Evolutionary conservation across 2,797 vertebrate species (phyloP).

Genomic region (Alcedo quadribrachys): DNA sequence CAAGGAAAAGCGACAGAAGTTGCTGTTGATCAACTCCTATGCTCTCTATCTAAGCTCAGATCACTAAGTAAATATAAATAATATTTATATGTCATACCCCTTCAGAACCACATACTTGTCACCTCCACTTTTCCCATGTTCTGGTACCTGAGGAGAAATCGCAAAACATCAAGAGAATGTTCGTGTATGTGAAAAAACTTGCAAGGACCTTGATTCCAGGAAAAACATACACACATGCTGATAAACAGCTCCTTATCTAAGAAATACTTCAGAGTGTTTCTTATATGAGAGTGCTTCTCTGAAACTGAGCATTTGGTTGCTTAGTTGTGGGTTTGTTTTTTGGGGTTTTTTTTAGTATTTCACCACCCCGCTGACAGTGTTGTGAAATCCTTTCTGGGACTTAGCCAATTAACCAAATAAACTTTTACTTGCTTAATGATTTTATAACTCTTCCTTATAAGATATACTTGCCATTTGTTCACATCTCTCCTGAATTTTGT

Average conservation of each 20-base stretch:
- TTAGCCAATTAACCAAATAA: constrained; percentile 45
- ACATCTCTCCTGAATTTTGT: neutral
- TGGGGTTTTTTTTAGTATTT: neutral
- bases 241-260: constrained; percentile 47
- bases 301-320: constrained; percentile 7
- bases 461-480: constrained; percentile 11
- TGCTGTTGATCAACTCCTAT: neutral
- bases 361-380: constrained; percentile 31
- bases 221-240: neutral
- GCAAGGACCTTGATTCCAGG: constrained; percentile 12
- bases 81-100: neutral
- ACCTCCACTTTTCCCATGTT: neutral
- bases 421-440: constrained; percentile 36
- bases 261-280: constrained; percentile 1
- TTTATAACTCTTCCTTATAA: constrained; percentile 35
- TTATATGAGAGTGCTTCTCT: neutral
- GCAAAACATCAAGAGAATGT: neutral
- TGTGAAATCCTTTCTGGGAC: constrained; percentile 59
- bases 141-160: neutral
- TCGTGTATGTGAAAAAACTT: neutral
- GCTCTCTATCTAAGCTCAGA: neutral
- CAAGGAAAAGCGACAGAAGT: neutral
- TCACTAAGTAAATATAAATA: neutral
- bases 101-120: neutral
- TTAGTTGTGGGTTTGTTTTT: neutral